Base-by-base conservation (phyloP, 2,888 invertebrate genomes). In the Macrosoma leucophasiata region DNA sequence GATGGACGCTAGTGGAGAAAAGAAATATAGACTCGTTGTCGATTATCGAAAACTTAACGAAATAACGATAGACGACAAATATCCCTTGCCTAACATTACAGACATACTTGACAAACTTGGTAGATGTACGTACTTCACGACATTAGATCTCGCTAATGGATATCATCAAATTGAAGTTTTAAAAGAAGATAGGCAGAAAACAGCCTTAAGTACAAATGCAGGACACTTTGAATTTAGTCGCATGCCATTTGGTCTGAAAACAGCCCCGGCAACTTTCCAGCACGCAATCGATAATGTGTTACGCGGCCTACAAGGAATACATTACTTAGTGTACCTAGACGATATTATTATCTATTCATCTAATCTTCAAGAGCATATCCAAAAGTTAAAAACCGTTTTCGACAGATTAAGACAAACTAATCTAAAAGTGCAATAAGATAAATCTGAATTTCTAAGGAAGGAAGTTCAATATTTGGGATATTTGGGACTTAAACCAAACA, bases 21-120 rank as follows among this genome's bases (percentile, higher is more conserved):
- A 11, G 8, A 22, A 22, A 22, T 22, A 22, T 11, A 22, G 22
- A 9, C 11, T 29, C 19, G 29, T 20, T 13, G 13, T 29, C 4
- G 20, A 29, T 18, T 29, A 29, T 17, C 3, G 20, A 2, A 3
- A 9, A 9, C 20, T 29, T 2, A 29, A 29, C 13, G 29, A 29
- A 9, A 29, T 12, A 3, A 29, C 29, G 2, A 12, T 29, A 2
- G 29, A 29, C 13, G 29, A 29, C n/a, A 29, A 29, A 9, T 29
- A 29, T 13, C 29, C 29, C 7, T 7, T 22, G 2, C 22, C 22
- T 2, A 22, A 22, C 13, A 22, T 22, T 2, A 7, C 12, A 7
- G 27, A 27, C 18, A 3, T 27, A 3, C 11, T 27, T 1, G 27
- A 27, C 6, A 27, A 18, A 6, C 6, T 27, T 8, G 27, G 27